Evolutionary conservation across 1,140 invertebrate species (phyloP).

Genomic region (Hylaeus anthracinus): DNA sequence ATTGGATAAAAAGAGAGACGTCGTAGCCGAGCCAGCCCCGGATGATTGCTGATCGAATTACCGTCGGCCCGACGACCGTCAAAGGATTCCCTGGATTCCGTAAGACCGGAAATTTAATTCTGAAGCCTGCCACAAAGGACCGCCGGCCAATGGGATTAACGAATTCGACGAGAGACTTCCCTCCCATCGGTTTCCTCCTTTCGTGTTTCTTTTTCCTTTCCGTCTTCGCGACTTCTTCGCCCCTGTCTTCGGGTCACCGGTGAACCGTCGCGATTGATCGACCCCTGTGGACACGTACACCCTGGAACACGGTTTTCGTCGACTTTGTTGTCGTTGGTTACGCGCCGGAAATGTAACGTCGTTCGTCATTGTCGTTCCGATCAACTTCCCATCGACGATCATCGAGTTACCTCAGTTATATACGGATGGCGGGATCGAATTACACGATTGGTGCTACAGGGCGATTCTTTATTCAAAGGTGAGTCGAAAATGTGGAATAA

Average conservation of each 20-base stretch:
- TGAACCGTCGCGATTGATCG: slow-evolving; percentile 42
- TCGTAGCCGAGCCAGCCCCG: slow-evolving; percentile 10
- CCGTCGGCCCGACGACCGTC: slow-evolving; percentile 39
- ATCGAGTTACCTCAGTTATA: too few species aligned
- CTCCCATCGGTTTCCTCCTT: slow-evolving; percentile 13
- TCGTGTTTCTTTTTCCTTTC: background rate
- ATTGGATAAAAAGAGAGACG: slow-evolving; percentile 33
- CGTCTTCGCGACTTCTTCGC: background rate
- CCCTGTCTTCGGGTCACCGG: slow-evolving; percentile 12
- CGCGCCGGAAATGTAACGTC: slow-evolving; percentile 31
- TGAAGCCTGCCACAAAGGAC: slow-evolving; percentile 52
- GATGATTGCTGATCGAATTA: slow-evolving; percentile 66
- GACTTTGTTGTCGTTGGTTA: slow-evolving; percentile 36
- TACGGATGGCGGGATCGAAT: too few species aligned
- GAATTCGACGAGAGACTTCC: slow-evolving; percentile 53
- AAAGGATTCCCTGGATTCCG: slow-evolving; percentile 61
- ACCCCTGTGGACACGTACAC: slow-evolving; percentile 24
- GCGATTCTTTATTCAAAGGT: too few species aligned
- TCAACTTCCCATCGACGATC: background rate
- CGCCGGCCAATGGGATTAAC: slow-evolving; percentile 53
- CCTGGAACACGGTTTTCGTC: slow-evolving; percentile 5
- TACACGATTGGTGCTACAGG: too few species aligned
- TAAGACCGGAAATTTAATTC: slow-evolving; percentile 64
- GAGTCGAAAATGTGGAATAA: too few species aligned
- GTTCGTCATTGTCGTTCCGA: slow-evolving; percentile 9